phyloP scores from a whole-genome alignment of 2,888 invertebrate species.

The Hylaea fasciaria region DNA sequence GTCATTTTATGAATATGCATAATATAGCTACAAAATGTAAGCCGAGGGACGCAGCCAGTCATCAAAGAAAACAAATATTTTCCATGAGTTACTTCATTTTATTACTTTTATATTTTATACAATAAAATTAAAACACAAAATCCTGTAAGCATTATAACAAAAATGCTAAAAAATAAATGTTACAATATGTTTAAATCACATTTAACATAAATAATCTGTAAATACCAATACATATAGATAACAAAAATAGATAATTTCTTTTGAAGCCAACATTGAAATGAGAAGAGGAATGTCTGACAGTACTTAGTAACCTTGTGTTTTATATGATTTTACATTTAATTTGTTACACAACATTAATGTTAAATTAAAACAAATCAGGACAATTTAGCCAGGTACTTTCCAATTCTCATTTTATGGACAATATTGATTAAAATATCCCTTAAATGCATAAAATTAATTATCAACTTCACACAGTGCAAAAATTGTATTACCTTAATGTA shows the following conservation, averaged over 20 bases:
- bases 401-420: conserved; percentile 46
- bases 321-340: background rate
- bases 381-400: conserved; percentile 14
- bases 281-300: conserved; percentile 47
- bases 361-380: background rate
- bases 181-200: conserved; percentile 36
- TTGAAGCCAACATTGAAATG: conserved; percentile 44
- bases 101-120: no score
- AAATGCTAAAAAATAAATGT: conserved; percentile 66
- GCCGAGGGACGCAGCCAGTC: no score
- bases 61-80: conserved; percentile 21
- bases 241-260: conserved; percentile 40
- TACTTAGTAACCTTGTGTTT: background rate
- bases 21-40: no score
- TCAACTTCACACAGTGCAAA: conserved; percentile 58
- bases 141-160: conserved; percentile 62
- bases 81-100: conserved; percentile 46
- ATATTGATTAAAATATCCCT: conserved; percentile 32
- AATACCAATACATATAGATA: conserved; percentile 36
- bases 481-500: conserved; percentile 33
- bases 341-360: background rate
- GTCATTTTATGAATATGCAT: conserved; percentile 9
- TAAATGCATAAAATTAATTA: conserved; percentile 65
- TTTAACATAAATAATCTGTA: conserved; percentile 37
- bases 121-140: conserved; percentile 64